Conservation (phyloP, 2,888 invertebrate genomes). For the Antitype chi region DNA sequence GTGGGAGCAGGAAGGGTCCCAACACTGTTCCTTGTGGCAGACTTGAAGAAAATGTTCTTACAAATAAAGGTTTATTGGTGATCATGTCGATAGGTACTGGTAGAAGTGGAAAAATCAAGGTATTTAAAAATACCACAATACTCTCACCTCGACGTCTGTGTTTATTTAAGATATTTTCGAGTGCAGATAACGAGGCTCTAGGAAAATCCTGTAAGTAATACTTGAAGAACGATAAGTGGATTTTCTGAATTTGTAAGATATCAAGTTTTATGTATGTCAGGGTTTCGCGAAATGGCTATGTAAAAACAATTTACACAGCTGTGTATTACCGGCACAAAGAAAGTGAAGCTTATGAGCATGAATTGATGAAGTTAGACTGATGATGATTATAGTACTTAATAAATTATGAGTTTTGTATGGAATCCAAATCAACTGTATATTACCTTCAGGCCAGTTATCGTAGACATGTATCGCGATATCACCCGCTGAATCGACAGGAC, state of each 20-base stretch:
- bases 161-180: not conserved
- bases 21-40: slow-evolving; percentile 8
- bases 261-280: not conserved
- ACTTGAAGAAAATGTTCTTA: not conserved
- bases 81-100: no score
- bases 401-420: not conserved
- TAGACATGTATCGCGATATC: slow-evolving; percentile 99
- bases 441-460: slow-evolving; percentile 99
- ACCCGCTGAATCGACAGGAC: slow-evolving; percentile 98
- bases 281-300: not conserved
- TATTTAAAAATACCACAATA: not conserved
- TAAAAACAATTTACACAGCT: not conserved
- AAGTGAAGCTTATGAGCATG: no score
- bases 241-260: not conserved
- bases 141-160: not conserved
- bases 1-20: not conserved
- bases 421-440: slow-evolving; percentile 60
- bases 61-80: not conserved
- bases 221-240: not conserved
- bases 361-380: not conserved
- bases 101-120: not conserved
- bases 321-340: not conserved
- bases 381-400: no score
- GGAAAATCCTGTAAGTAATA: not conserved
- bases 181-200: not conserved